Evolutionary conservation across 2,113 vertebrate genomes (phyloP).

Genomic region (Myxocyprinus asiaticus): DNA sequence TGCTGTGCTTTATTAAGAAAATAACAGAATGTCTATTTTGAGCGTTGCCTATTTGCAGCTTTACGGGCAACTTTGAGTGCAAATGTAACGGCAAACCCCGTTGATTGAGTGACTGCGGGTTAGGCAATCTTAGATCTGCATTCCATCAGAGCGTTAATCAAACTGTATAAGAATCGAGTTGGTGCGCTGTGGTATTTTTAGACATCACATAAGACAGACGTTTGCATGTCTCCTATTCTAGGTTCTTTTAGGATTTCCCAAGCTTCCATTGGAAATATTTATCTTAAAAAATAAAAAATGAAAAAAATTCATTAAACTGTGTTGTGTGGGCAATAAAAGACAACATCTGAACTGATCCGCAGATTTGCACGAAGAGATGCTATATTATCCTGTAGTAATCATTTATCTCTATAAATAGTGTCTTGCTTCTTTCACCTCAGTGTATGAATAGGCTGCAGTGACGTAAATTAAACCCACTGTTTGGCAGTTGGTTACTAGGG

Average conservation of each 20-base stretch:
- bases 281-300: no score
- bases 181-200: constrained; percentile 23
- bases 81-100: not conserved
- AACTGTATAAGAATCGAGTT: not conserved
- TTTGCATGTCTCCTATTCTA: not conserved
- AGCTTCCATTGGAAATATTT: no score
- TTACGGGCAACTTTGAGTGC: not conserved
- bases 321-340: not conserved
- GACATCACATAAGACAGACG: not conserved
- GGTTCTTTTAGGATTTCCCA: no score
- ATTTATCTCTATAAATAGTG: constrained; percentile 24
- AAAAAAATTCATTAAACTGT: not conserved
- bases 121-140: not conserved
- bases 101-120: not conserved
- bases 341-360: not conserved
- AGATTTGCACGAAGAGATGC: not conserved
- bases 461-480: constrained; percentile 29
- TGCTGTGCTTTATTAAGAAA: constrained; percentile 10
- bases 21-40: not conserved
- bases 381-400: not conserved
- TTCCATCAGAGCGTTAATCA: constrained; percentile 8
- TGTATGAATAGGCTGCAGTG: constrained; percentile 26
- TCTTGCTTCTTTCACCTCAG: constrained; percentile 21
- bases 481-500: constrained; percentile 36
- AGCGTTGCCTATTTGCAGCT: not conserved